Evolutionary conservation across 2,113 vertebrate genomes (phyloP), one percentile per base, ranked within the genome.

Genomic region (Percopsis transmontana): DNA sequence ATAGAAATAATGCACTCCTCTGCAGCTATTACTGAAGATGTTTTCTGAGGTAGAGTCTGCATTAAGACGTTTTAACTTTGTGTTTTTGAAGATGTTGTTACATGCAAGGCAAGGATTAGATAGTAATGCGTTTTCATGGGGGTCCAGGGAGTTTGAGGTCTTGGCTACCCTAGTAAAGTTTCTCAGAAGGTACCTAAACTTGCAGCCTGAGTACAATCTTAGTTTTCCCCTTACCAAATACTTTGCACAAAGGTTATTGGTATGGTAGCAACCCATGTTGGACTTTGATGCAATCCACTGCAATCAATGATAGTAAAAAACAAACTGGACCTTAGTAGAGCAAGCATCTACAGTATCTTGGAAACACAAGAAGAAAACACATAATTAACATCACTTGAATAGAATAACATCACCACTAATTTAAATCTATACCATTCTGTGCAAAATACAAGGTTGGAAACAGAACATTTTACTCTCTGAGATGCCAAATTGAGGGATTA

Each of bases 151-250:
- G 21, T 66, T 55, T 2, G 62, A 52, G 15, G 40, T 38, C 47
- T 51, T 71, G 50, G 77, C 24, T 42, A 74, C 38, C 55, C 51
- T 5, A 51, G 66, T 62, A 19, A 68, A 59, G 66, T 55, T 76
- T 79, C 69, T 80, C 18, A 87, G 65, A 47, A 87, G 66, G 52
- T 84, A 77, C 52, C 71, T 89, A 12, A 84, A 72, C 51, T 77
- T 89, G 70, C 66, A 86, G 62, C 21, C 19, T 18, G 50, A 51
- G n/a, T 64, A 79, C 0, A 61, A 79, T 21, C 50, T 76, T 16
- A 80, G 68, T 3, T 62, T 83, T 61, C 51, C 82, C 52, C 53
- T 44, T 10, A 77, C 78, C 19, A 70, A 51, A 44, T 51, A 69
- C 61, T 52, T 40, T 51, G 51, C 72, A 65, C 72, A 88, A 27